Base-by-base conservation (phyloP, 1,140 invertebrate species). In the Bombus soroeensis region DNA sequence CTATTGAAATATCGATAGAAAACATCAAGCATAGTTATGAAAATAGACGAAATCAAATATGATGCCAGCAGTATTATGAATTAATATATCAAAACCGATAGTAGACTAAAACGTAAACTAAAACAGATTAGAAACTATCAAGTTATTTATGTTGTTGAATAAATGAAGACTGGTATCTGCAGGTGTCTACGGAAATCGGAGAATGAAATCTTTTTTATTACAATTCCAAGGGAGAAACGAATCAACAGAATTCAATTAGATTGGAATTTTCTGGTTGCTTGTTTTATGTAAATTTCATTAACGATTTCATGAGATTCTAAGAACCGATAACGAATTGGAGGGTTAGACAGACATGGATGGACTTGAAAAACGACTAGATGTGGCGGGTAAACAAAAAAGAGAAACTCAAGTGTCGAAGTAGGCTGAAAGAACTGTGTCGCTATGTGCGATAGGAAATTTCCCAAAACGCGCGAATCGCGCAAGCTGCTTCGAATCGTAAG, bases 371-470 rank as follows among this genome's bases (percentile, higher is more conserved):
- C 9, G 43, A 32, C 25, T 18, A 18, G 64, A 13, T 28, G n/a
- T 22, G 12, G 25, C 1, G 18, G 18, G 32, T 25, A 76, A 83
- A 41, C 73, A 18, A 68, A 68, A 70, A 70, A 66, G 74, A 83
- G 82, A 80, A 84, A 85, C 32, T 72, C 70, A 22, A 9, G 12
- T 15, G 18, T 1, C 28, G 34, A 85, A 85, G 78, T 85, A 85
- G 83, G 83, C 66, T 43, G 78, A 85, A 81, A 28, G 83, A 85
- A 47, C n/a, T 25, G 66, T 47, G 66, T 39, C 37, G 22, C 18
- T 6, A 22, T 64, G 59, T 41, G 0, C 32, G 15, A n/a, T 4
- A 6, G 64, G 43, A 34, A 28, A 25, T 76, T 62, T 13, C 83
- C 83, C 13, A 80, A 85, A 85, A 73, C 34, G 15, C 12, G 32